Evolutionary conservation across 2,888 invertebrate genomes (phyloP), one percentile per base, ranked within the genome.

Genomic region (Diaprepes abbreviatus): DNA sequence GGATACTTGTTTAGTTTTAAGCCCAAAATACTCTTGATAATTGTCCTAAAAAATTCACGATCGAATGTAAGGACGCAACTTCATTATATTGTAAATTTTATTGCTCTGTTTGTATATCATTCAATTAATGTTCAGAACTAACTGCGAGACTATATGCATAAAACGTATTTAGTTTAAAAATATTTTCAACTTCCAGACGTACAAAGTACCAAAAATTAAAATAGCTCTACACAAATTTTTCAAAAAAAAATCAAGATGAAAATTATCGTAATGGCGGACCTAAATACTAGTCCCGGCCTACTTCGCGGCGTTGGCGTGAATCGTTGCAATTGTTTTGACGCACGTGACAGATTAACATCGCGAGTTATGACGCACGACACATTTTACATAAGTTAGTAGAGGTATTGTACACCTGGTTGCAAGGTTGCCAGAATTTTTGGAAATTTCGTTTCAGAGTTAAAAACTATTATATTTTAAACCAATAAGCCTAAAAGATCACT

Each of bases 381-480:
- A 76, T 78, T 79, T 79, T 77, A 79, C 77, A 78, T 79, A 78
- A 79, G 76, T 73, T 77, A 36, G 19, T 7, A 9, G 28, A 10
- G 48, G 17, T 60, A 24, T 19, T 48, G 33, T 60, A 36, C 60
- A 64, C 72, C 64, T 64, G 64, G 64, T 64, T 14, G 19, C 43
- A 33, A 59, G 75, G 77, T 76, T 75, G 76, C 76, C 73, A 36
- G n/a, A 38, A 35, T 19, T 19, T 12, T 9, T 1, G 6, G 9
- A 7, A 36, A 36, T 3, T 12, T 36, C 1, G 1, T 36, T 36
- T 36, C 2, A 36, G n/a, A n/a, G n/a, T n/a, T n/a, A n/a, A n/a
- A n/a, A n/a, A n/a, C n/a, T n/a, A n/a, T n/a, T n/a, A n/a, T n/a
- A n/a, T n/a, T n/a, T n/a, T n/a, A n/a, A n/a, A n/a, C n/a, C n/a